Evolutionary conservation across 2,113 vertebrate genomes (phyloP).

Genomic region (Euleptes europaea): DNA sequence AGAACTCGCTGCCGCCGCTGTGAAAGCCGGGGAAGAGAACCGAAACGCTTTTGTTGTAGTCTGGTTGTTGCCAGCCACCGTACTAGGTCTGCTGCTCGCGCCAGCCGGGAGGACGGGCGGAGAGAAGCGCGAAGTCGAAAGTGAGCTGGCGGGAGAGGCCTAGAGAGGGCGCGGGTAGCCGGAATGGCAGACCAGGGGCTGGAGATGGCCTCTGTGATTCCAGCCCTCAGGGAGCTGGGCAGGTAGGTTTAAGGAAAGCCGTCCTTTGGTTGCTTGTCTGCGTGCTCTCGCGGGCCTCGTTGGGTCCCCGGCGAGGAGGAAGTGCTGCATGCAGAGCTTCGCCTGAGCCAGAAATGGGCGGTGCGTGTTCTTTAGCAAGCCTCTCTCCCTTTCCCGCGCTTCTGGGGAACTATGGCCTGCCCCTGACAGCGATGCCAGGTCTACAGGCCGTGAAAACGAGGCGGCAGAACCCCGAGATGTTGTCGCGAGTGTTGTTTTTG

Average conservation of each 20-base stretch:
- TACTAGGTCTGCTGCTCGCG: not conserved
- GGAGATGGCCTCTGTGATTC: slow-evolving; percentile 96
- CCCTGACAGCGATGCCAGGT: too few species aligned
- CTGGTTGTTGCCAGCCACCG: not conserved
- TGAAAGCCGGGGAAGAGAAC: not conserved
- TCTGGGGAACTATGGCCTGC: not conserved
- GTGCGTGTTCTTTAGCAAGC: not conserved
- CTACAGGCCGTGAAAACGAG: too few species aligned
- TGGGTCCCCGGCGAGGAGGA: not conserved
- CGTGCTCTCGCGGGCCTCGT: not conserved
- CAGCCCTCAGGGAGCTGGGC: slow-evolving; percentile 90
- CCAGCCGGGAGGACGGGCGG: not conserved
- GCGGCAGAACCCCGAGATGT: too few species aligned
- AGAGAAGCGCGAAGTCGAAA: slow-evolving; percentile 11
- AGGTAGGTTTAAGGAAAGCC: slow-evolving; percentile 72
- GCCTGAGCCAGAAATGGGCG: not conserved
- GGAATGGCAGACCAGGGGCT: slow-evolving; percentile 81
- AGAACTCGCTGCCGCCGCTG: fast-evolving
- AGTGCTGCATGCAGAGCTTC: not conserved
- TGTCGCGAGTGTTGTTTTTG: too few species aligned
- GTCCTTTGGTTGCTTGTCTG: not conserved
- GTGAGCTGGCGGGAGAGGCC: not conserved
- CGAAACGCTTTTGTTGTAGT: not conserved
- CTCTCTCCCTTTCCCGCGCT: not conserved
- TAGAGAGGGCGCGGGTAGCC: not conserved